These are phyloP conservation scores for Neotoxoptera formosana DNA, from an alignment of 1,140 invertebrate genomes.

Conservation along the genomic window DNA sequence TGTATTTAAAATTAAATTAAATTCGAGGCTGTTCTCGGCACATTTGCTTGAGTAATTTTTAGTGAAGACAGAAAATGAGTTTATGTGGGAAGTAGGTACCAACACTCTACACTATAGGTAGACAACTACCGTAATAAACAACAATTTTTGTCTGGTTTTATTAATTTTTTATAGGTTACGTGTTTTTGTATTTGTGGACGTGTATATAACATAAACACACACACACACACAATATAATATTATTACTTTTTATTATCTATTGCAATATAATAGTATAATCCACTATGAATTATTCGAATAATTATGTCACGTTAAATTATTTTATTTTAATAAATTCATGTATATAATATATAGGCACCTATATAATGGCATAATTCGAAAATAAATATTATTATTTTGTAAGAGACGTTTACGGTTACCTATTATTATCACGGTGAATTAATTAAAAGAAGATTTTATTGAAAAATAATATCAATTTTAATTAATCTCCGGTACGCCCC, in stretches of 20 bases:
- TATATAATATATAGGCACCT: not conserved
- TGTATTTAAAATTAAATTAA: not conserved
- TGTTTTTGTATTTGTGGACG: not conserved
- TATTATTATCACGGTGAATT: not conserved
- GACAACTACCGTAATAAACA: not conserved
- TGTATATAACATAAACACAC: not conserved
- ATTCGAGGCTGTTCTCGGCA: not conserved
- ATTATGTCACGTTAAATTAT: slow-evolving; percentile 22
- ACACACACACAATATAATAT: not conserved
- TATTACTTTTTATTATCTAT: slow-evolving; percentile 3
- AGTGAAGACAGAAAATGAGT: not conserved
- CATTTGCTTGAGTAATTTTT: not conserved
- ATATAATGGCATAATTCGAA: not conserved
- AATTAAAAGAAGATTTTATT: not conserved
- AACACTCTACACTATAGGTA: not conserved
- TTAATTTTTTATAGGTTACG: not conserved
- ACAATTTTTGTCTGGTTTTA: not conserved
- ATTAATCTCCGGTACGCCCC: not conserved
- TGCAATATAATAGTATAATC: not conserved
- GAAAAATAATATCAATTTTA: not conserved
- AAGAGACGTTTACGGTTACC: not conserved
- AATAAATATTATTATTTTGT: slow-evolving; percentile 17
- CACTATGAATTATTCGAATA: slow-evolving; percentile 12
- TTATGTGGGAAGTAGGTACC: too few species aligned
- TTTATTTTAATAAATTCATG: not conserved